Evolutionary conservation across 64 coral and sea anemone genomes (phyloP).

Genomic region (Pachyseris speciosa): DNA sequence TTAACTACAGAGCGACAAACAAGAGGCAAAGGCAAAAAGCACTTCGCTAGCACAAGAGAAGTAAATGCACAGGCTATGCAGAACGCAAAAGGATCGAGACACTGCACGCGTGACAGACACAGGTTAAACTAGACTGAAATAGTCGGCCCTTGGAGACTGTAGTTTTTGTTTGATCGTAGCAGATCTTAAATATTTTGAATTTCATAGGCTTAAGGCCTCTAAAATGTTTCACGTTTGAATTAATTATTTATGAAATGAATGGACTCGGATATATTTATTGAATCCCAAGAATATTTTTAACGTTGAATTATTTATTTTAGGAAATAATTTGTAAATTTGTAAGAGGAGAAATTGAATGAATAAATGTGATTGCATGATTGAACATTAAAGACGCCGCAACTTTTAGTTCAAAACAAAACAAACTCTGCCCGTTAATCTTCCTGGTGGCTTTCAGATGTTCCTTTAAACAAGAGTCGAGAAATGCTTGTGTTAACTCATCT

Average conservation of each 20-base stretch:
- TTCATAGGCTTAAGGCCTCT: neutral
- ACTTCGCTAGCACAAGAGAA: too few species aligned
- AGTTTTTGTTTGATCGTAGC: neutral
- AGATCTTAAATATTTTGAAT: neutral
- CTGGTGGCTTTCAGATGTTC: too few species aligned
- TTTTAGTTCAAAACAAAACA: neutral
- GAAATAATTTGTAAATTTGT: neutral
- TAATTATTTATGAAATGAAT: neutral
- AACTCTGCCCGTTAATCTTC: too few species aligned
- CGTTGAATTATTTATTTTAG: conserved; percentile 25
- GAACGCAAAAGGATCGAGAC: too few species aligned
- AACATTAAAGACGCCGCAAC: too few species aligned
- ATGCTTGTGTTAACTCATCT: too few species aligned
- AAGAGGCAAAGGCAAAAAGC: too few species aligned
- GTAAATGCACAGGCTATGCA: too few species aligned
- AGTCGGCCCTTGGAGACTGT: neutral
- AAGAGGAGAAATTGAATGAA: too few species aligned
- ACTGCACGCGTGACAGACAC: neutral
- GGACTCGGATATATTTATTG: neutral
- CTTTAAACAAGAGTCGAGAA: too few species aligned
- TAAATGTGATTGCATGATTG: too few species aligned
- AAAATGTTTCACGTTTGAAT: neutral
- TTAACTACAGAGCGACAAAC: too few species aligned
- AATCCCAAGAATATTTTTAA: conserved; percentile 6
- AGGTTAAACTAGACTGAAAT: neutral